A percentile compares a stretch with the other conserved stretches of the same genome.
Evolutionary conservation across 2,888 invertebrate species (phyloP).

Genomic region (Drosophila prostipennis): DNA sequence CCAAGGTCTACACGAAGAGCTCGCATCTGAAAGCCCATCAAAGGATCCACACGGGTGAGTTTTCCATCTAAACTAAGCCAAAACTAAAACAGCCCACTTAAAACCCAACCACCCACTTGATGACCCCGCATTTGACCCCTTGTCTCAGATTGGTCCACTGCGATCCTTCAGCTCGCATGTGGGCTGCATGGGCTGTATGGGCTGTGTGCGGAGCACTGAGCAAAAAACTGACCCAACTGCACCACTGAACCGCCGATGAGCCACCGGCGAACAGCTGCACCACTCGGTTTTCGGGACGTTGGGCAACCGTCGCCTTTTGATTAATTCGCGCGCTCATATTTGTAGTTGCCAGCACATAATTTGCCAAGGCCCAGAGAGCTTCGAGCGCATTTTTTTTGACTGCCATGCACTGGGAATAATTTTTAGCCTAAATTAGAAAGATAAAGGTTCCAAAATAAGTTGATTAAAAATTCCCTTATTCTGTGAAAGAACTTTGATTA

Average conservation of each 20-base stretch:
- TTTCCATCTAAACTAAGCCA: constrained; percentile 9
- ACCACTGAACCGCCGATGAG: constrained; percentile 53
- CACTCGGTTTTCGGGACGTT: constrained; percentile 45
- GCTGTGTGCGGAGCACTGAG: constrained; percentile 4
- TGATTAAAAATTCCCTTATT: too few species aligned
- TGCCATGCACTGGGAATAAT: constrained; percentile 23
- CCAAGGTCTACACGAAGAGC: constrained; percentile 98
- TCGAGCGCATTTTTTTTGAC: constrained; percentile 59
- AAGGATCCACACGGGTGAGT: constrained; percentile 97
- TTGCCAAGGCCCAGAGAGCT: constrained; percentile 69
- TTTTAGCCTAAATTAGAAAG: background rate
- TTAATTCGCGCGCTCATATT: constrained; percentile 78
- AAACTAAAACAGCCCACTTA: constrained; percentile 38
- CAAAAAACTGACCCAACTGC: constrained; percentile 12
- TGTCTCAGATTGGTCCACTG: constrained; percentile 43
- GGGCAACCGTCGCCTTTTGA: constrained; percentile 70
- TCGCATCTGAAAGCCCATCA: constrained; percentile 99
- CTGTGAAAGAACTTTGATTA: too few species aligned
- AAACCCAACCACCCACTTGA: constrained; percentile 22
- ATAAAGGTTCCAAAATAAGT: too few species aligned
- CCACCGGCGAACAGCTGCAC: constrained; percentile 58
- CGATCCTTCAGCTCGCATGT: constrained; percentile 59
- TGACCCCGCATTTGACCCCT: constrained; percentile 17
- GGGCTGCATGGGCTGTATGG: constrained; percentile 49
- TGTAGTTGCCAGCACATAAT: constrained; percentile 79